A percentile compares a stretch with the other conserved stretches of the same genome.
phyloP scores from a whole-genome alignment of 2,888 invertebrate species.

The Hypomecis punctinalis region DNA sequence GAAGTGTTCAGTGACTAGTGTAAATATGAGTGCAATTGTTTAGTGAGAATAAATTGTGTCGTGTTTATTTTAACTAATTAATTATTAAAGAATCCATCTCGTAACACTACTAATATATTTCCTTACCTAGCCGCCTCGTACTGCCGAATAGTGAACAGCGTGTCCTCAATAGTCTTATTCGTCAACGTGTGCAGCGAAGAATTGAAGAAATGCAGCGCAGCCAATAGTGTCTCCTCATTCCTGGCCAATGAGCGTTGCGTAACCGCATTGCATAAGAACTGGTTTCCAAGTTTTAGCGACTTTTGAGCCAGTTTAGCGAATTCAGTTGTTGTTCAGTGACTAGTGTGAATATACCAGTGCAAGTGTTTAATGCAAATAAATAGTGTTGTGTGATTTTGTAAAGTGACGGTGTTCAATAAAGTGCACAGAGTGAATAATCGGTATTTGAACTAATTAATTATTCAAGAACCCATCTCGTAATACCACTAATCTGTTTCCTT shows the following conservation, averaged over 20 bases:
- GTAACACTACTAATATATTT: neutral
- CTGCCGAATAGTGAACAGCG: slow-evolving; percentile 86
- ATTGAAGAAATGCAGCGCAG: slow-evolving; percentile 98
- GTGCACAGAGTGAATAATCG: neutral
- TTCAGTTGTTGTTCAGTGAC: too few species aligned
- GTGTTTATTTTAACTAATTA: neutral
- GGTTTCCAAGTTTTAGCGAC: slow-evolving; percentile 96
- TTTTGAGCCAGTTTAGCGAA: slow-evolving; percentile 98
- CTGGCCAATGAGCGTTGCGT: slow-evolving; percentile 95
- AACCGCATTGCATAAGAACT: slow-evolving; percentile 97
- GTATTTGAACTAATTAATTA: neutral
- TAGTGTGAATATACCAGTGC: too few species aligned
- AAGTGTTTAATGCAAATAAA: too few species aligned
- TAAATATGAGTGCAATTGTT: too few species aligned
- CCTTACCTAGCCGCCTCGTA: slow-evolving; percentile 86
- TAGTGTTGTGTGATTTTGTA: too few species aligned
- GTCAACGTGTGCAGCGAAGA: slow-evolving; percentile 98
- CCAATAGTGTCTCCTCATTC: slow-evolving; percentile 96
- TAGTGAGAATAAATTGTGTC: too few species aligned
- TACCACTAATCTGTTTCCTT: neutral
- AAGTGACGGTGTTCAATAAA: too few species aligned
- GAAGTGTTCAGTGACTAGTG: too few species aligned
- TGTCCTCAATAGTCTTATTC: slow-evolving; percentile 99
- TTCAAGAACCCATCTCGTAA: too few species aligned
- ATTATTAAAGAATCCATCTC: too few species aligned